These are phyloP conservation scores for Megalurothrips usitatus DNA, from an alignment of 2,888 invertebrate genomes.

Conservation along the genomic window DNA sequence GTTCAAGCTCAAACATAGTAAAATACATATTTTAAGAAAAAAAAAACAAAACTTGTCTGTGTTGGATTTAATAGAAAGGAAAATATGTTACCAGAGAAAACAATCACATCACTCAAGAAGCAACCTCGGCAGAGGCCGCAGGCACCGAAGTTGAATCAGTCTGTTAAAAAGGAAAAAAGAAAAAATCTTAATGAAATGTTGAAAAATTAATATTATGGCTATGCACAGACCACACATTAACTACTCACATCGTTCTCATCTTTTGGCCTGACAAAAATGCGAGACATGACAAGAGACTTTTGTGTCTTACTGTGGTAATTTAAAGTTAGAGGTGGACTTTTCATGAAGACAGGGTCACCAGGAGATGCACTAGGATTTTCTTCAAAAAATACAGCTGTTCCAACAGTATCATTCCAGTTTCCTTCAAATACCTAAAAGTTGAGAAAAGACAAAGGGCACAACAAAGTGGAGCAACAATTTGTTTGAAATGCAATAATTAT, in stretches of 20 bases:
- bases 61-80: no score
- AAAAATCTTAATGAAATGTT: background rate
- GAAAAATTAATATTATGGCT: background rate
- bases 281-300: background rate
- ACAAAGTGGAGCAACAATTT: background rate
- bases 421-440: slow-evolving; percentile 12
- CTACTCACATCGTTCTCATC: background rate
- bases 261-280: background rate
- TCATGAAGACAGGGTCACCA: background rate
- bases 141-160: background rate
- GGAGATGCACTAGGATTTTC: background rate
- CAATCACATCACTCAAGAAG: no score
- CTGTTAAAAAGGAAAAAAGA: background rate
- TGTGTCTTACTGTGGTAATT: background rate
- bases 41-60: background rate
- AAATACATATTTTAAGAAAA: background rate
- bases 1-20: background rate
- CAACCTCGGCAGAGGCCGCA: background rate
- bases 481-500: background rate
- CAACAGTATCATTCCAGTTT: background rate
- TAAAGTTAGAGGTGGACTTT: background rate
- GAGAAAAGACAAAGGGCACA: background rate
- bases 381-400: slow-evolving; percentile 9
- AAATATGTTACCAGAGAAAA: no score
- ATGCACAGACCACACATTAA: background rate